Evolutionary conservation across 2,888 invertebrate species (phyloP).

Genomic region (Dichetophora obliterata): DNA sequence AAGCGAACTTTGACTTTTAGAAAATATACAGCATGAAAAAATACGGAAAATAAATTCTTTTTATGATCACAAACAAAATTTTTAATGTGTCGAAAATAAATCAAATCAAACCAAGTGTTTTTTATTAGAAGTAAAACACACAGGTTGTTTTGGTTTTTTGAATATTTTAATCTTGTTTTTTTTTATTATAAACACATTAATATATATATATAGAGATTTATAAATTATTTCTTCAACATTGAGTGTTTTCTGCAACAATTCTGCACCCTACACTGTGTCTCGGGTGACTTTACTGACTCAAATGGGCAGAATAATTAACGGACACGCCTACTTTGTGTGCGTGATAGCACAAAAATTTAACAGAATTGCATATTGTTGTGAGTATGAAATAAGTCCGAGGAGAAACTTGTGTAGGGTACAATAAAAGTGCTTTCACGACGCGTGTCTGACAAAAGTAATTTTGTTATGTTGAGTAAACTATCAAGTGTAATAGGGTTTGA

Average conservation of each 20-base stretch:
- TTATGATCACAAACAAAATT: neutral
- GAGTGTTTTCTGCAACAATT: neutral
- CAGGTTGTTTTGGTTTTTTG: neutral
- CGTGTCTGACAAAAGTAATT: neutral
- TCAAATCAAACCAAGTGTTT: neutral
- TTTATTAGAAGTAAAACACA: neutral
- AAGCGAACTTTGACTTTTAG: too few species aligned
- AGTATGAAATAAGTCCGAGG: neutral
- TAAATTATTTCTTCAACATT: slow-evolving; percentile 5
- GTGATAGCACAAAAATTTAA: neutral
- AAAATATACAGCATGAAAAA: neutral
- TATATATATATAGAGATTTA: neutral
- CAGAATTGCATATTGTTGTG: neutral
- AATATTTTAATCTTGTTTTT: neutral
- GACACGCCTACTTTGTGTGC: neutral
- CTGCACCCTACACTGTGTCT: neutral
- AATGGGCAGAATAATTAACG: neutral
- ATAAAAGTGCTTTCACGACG: neutral
- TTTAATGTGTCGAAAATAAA: neutral
- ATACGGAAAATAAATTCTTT: neutral
- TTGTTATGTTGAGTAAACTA: too few species aligned
- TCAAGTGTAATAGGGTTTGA: neutral
- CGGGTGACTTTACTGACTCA: neutral
- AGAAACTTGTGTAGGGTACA: neutral
- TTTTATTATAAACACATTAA: slow-evolving; percentile 23